A percentile compares a stretch with the other conserved stretches of the same genome.
phyloP scores from a whole-genome alignment of 2,113 vertebrate genomes.

The Ophiodon elongatus region DNA sequence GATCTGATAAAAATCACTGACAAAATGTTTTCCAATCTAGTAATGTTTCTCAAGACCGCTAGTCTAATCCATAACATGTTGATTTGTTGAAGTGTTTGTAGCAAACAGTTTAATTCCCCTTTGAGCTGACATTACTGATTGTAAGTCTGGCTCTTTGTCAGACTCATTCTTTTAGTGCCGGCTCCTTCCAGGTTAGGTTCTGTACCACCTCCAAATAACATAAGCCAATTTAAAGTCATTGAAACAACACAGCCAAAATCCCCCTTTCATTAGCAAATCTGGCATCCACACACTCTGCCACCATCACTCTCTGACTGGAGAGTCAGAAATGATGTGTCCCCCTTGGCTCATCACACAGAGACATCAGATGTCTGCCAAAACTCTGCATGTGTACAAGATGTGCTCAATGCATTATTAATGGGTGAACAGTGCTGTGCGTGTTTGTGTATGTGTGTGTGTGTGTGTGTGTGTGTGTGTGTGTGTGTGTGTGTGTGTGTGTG shows the following conservation, averaged over 20 bases:
- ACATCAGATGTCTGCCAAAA: slow-evolving; percentile 73
- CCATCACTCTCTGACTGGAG: slow-evolving; percentile 49
- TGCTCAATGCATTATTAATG: slow-evolving; percentile 74
- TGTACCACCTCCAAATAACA: slow-evolving; percentile 33
- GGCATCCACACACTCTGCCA: slow-evolving; percentile 49
- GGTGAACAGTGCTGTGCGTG: slow-evolving; percentile 26
- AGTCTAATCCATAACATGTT: not conserved
- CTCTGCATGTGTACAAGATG: slow-evolving; percentile 67
- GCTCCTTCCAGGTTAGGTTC: slow-evolving; percentile 23
- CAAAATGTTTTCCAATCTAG: not conserved
- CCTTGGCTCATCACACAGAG: slow-evolving; percentile 64
- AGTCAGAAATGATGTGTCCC: slow-evolving; percentile 66
- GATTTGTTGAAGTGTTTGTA: not conserved
- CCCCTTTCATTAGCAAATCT: slow-evolving; percentile 63
- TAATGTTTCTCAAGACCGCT: not conserved
- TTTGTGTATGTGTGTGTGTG: slow-evolving; percentile 5
- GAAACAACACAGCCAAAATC: slow-evolving; percentile 37
- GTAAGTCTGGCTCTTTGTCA: slow-evolving; percentile 10
- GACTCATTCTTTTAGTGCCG: slow-evolving; percentile 15
- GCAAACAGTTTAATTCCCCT: slow-evolving; percentile 2
- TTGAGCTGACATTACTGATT: slow-evolving; percentile 4
- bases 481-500: slow-evolving; percentile 26
- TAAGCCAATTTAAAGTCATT: slow-evolving; percentile 35
- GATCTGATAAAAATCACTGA: not conserved
- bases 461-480: slow-evolving; percentile 31